Conservation (phyloP, 2,888 invertebrate genomes). For the Deilephila porcellus region DNA sequence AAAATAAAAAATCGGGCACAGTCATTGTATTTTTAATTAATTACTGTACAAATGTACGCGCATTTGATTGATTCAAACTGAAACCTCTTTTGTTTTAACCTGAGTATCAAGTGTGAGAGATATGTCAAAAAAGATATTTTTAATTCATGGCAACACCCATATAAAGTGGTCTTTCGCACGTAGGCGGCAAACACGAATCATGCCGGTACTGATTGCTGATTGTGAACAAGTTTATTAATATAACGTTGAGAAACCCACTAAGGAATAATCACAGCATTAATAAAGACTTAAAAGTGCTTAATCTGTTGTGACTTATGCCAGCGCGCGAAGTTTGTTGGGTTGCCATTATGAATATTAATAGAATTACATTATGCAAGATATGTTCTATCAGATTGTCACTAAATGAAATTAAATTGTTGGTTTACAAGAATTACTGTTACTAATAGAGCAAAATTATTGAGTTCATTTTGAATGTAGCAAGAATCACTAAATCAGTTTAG, state of each 20-base stretch:
- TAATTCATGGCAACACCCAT: conserved; percentile 6
- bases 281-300: conserved; percentile 32
- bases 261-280: conserved; percentile 35
- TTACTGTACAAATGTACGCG: not conserved
- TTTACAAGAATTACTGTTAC: not conserved
- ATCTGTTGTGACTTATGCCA: conserved; percentile 16
- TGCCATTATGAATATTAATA: conserved; percentile 12
- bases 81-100: not conserved
- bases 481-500: too few species aligned
- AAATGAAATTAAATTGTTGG: not conserved
- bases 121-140: not conserved
- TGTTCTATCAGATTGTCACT: conserved; percentile 4
- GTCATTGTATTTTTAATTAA: not conserved
- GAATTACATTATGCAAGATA: not conserved
- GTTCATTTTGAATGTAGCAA: too few species aligned
- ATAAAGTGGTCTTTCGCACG: not conserved
- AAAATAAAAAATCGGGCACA: not conserved
- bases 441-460: too few species aligned
- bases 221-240: conserved; percentile 34
- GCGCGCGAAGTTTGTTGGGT: not conserved
- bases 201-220: conserved; percentile 17
- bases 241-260: conserved; percentile 34
- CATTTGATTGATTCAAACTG: not conserved
- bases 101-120: too few species aligned
- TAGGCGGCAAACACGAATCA: conserved; percentile 9